phyloP scores from a whole-genome alignment of 2,888 invertebrate genomes.

The Trachelus iudaicus region DNA sequence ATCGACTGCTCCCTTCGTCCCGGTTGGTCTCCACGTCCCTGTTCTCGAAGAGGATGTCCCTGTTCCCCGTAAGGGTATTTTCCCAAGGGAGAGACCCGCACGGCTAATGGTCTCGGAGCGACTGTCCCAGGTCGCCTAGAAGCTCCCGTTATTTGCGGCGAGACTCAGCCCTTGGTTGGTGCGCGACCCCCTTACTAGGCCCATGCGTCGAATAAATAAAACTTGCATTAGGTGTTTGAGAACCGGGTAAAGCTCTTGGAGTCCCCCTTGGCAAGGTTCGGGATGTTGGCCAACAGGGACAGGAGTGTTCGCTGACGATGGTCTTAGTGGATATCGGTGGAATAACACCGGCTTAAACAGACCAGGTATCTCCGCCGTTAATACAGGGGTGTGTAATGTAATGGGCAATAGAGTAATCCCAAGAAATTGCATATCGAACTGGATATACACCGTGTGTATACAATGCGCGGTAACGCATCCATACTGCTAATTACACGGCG shows the following conservation, averaged over 20 bases:
- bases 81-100: constrained; percentile 28
- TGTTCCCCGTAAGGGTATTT: constrained; percentile 22
- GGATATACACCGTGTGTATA: not conserved
- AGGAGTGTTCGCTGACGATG: not conserved
- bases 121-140: constrained; percentile 31
- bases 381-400: not conserved
- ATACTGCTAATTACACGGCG: not conserved
- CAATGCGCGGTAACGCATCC: not conserved
- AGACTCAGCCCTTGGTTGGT: constrained; percentile 24
- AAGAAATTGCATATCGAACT: not conserved
- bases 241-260: not conserved
- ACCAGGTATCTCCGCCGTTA: not conserved
- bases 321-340: not conserved
- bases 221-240: constrained; percentile 14
- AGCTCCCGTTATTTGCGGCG: constrained; percentile 37
- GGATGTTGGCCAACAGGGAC: not conserved
- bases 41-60: not conserved
- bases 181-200: constrained; percentile 32
- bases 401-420: not conserved
- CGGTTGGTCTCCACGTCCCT: not conserved
- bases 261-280: not conserved
- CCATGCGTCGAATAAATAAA: constrained; percentile 39
- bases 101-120: constrained; percentile 39
- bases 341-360: not conserved
- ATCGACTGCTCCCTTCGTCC: not conserved